A percentile compares a stretch with the other conserved stretches of the same genome.
phyloP scores from a whole-genome alignment of 2,113 vertebrate species.

The Heteronetta atricapilla region DNA sequence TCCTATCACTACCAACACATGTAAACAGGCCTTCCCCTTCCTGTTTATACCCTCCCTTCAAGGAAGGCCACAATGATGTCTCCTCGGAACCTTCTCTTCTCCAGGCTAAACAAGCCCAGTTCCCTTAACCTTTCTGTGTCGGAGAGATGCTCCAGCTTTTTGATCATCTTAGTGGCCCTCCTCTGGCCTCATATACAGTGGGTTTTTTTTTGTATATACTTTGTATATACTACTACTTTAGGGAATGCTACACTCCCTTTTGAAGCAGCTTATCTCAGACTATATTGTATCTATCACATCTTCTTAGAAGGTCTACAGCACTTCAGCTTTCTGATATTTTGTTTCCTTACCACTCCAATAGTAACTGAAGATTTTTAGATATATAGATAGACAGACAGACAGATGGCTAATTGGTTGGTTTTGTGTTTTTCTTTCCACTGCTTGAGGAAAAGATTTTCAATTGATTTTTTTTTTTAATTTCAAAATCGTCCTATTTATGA shows the following conservation, averaged over 20 bases:
- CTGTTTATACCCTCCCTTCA: too few species aligned
- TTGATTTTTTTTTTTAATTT: background rate
- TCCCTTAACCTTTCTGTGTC: too few species aligned
- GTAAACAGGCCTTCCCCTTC: too few species aligned
- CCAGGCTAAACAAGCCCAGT: too few species aligned
- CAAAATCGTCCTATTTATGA: background rate
- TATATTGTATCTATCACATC: background rate
- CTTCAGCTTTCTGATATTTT: background rate
- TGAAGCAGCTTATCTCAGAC: background rate
- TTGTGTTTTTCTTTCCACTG: background rate
- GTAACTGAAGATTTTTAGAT: background rate
- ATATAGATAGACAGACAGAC: too few species aligned
- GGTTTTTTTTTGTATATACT: background rate
- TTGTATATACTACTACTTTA: background rate
- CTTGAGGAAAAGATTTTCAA: background rate
- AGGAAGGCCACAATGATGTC: too few species aligned
- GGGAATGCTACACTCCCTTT: background rate
- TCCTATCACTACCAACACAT: too few species aligned
- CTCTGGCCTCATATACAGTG: too few species aligned
- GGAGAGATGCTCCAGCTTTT: too few species aligned
- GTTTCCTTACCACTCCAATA: background rate
- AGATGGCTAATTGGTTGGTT: background rate
- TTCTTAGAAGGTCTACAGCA: background rate
- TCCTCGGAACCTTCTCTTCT: too few species aligned
- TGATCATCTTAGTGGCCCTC: too few species aligned